Conservation (phyloP, 2,888 invertebrate species). For the Adelphocoris suturalis region DNA sequence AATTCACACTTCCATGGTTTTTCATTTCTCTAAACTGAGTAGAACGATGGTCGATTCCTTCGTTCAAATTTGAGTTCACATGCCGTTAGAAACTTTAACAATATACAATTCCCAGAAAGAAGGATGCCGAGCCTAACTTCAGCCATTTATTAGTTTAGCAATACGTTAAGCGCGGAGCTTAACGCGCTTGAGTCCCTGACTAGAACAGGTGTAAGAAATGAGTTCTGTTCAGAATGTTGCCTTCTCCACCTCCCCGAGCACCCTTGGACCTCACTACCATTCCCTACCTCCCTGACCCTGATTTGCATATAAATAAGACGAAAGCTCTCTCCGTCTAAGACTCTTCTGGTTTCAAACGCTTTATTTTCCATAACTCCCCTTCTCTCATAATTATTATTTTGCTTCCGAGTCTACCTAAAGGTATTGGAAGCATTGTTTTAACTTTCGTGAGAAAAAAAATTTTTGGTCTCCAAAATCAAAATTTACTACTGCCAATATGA, state of each 20-base stretch:
- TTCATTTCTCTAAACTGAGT: too few relatives aligned
- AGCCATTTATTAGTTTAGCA: conserved; percentile 60
- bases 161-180: conserved; percentile 38
- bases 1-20: too few relatives aligned
- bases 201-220: conserved; percentile 68
- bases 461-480: too few relatives aligned
- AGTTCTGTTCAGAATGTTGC: conserved; percentile 56
- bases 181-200: conserved; percentile 42
- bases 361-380: conserved; percentile 66
- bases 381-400: not conserved
- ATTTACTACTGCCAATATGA: too few relatives aligned
- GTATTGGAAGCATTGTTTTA: too few relatives aligned
- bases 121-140: not conserved
- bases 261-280: not conserved
- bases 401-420: too few relatives aligned
- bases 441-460: too few relatives aligned
- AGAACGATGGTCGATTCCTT: not conserved
- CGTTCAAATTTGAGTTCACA: not conserved
- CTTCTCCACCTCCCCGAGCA: not conserved
- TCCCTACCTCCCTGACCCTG: conserved; percentile 61
- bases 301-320: conserved; percentile 73
- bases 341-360: conserved; percentile 62
- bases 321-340: conserved; percentile 39
- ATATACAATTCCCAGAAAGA: not conserved
- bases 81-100: not conserved